Conservation (phyloP, 2,888 invertebrate genomes). For the Parascotia fuliginaria region DNA sequence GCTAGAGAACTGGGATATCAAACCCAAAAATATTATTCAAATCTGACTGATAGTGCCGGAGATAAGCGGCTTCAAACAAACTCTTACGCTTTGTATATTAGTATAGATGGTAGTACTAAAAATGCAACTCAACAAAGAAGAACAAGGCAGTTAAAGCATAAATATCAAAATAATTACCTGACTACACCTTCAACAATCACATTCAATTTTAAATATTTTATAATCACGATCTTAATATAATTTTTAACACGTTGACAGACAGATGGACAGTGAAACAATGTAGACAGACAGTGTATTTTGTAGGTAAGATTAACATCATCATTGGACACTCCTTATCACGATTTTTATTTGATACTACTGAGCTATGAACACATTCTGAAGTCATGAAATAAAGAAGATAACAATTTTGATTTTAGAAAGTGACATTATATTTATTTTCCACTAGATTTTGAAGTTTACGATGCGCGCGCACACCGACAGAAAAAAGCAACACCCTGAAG, state of each 20-base stretch:
- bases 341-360: not conserved
- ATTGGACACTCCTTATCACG: conserved; percentile 3
- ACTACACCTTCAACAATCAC: not conserved
- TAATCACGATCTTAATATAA: conserved; percentile 14
- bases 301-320: conserved; percentile 1
- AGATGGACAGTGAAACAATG: conserved; percentile 17
- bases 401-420: not conserved
- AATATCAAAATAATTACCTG: too few species aligned
- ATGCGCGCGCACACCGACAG: too few species aligned
- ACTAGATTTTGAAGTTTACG: too few species aligned
- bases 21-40: too few species aligned
- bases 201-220: not conserved
- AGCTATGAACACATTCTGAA: not conserved
- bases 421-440: not conserved
- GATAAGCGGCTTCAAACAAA: too few species aligned
- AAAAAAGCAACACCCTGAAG: too few species aligned
- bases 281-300: conserved; percentile 8
- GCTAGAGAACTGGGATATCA: too few species aligned
- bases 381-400: not conserved
- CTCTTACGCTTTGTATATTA: too few species aligned
- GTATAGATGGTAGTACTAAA: too few species aligned
- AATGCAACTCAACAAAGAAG: too few species aligned
- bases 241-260: conserved; percentile 18
- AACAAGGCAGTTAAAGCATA: too few species aligned
- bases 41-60: too few species aligned